Percentiles rank a stretch among this genome's conserved stretches.
These are phyloP conservation scores for Coptotermes formosanus DNA, from an alignment of 1,140 invertebrate genomes.

Conservation along the genomic window DNA sequence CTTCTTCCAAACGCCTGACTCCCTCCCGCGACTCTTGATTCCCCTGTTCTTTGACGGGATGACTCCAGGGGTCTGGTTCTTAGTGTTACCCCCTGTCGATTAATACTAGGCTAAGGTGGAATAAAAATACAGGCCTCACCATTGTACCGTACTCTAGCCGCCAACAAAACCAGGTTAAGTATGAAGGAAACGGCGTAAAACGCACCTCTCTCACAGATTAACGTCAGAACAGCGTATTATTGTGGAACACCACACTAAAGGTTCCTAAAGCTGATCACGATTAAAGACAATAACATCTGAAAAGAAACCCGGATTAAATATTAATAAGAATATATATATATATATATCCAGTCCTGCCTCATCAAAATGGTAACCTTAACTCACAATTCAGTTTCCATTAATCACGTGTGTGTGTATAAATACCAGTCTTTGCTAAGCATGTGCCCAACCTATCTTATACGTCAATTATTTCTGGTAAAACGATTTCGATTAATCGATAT, in stretches of 20 bases:
- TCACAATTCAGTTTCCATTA: background rate
- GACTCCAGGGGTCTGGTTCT: background rate
- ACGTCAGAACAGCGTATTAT: too few species aligned
- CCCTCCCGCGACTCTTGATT: background rate
- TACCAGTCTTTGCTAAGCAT: background rate
- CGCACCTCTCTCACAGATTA: too few species aligned
- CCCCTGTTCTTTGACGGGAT: background rate
- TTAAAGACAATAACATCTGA: background rate
- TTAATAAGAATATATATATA: too few species aligned
- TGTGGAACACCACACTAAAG: too few species aligned
- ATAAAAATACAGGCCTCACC: background rate
- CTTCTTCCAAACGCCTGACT: background rate
- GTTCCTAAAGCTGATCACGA: too few species aligned
- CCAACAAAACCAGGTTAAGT: background rate
- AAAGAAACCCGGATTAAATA: background rate
- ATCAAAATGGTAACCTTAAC: background rate
- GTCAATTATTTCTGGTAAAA: slow-evolving; percentile 17
- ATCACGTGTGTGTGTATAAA: background rate
- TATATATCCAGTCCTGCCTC: too few species aligned
- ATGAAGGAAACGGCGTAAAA: background rate
- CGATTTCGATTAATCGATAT: slow-evolving; percentile 17
- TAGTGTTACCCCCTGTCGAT: slow-evolving; percentile 4
- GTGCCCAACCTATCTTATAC: background rate
- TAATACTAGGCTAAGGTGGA: background rate
- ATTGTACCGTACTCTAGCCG: background rate